Evolutionary conservation across 1,140 invertebrate genomes (phyloP).

Genomic region (Orchesella cincta): DNA sequence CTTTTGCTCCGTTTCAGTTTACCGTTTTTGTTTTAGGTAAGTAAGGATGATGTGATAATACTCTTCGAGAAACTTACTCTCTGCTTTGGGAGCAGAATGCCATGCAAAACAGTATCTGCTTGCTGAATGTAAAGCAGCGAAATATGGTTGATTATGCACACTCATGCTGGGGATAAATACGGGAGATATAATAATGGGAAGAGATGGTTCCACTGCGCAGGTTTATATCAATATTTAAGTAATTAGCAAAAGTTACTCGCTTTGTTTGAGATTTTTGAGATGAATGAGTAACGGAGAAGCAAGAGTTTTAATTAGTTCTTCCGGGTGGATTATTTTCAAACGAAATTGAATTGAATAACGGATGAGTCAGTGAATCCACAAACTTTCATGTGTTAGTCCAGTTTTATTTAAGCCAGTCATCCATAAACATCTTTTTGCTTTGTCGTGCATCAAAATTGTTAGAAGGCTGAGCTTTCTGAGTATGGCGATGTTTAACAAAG

Average conservation of each 20-base stretch:
- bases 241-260: slow-evolving; percentile 23
- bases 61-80: too few relatives aligned
- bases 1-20: background rate
- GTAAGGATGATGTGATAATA: too few relatives aligned
- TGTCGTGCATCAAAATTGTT: too few relatives aligned
- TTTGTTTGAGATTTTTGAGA: background rate
- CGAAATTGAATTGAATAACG: background rate
- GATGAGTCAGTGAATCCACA: background rate
- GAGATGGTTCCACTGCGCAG: background rate
- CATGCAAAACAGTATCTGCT: too few relatives aligned
- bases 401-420: background rate
- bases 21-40: too few relatives aligned
- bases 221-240: slow-evolving; percentile 29
- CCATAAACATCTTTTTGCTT: background rate
- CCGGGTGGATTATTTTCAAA: slow-evolving; percentile 15
- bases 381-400: background rate
- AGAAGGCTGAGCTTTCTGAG: too few relatives aligned
- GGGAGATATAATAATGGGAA: too few relatives aligned
- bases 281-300: background rate
- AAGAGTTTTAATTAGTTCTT: slow-evolving; percentile 26
- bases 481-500: background rate
- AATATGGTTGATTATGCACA: too few relatives aligned
- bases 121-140: too few relatives aligned
- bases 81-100: too few relatives aligned
- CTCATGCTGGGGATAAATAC: too few relatives aligned